A percentile compares a stretch with the other conserved stretches of the same genome.
These are phyloP conservation scores for Trichonephila clavata DNA, from an alignment of 1,140 invertebrate genomes.

Conservation along the genomic window DNA sequence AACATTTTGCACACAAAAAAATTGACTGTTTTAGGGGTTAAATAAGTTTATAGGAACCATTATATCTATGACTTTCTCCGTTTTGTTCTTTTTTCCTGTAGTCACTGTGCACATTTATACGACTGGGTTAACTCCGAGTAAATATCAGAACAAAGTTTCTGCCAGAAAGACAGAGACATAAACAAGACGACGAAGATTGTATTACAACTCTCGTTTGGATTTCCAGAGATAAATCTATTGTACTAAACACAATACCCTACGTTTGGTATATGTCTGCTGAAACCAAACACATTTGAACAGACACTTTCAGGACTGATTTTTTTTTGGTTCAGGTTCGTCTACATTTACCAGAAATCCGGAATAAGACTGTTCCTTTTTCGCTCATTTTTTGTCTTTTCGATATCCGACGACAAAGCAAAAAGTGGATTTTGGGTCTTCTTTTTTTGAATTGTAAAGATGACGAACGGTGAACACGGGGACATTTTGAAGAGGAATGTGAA, in stretches of 20 bases:
- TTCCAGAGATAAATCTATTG: background rate
- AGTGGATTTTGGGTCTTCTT: background rate
- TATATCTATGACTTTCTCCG: no score
- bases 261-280: background rate
- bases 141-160: background rate
- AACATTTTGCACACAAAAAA: no score
- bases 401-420: background rate
- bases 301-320: background rate
- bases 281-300: conserved; percentile 3
- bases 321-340: background rate
- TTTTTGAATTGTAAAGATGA: conserved; percentile 29
- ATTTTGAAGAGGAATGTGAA: conserved; percentile 4
- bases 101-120: no score
- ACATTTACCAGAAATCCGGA: conserved; percentile 25
- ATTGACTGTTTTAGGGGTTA: no score
- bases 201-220: background rate
- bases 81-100: no score
- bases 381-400: background rate
- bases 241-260: background rate
- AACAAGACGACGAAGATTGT: background rate
- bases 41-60: no score
- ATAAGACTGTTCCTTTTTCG: background rate
- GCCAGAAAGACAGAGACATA: background rate
- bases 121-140: background rate
- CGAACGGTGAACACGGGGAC: background rate